Conservation (phyloP, 2,888 invertebrate species). For the Cataglyphis altisquamis region DNA sequence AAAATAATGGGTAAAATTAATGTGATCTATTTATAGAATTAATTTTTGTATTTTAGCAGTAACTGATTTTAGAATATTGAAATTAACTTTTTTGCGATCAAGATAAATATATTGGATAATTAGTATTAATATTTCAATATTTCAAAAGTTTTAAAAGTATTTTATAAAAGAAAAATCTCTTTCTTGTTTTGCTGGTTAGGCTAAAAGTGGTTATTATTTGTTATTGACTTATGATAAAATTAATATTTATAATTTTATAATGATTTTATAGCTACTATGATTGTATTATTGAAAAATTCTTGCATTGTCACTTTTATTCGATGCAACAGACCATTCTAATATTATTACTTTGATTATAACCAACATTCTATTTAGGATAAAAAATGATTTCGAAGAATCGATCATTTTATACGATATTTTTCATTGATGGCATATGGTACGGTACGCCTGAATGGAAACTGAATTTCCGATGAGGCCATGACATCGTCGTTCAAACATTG, state of each 20-base stretch:
- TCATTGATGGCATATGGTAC: slow-evolving; percentile 28
- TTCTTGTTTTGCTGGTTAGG: too few species aligned
- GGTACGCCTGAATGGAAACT: background rate
- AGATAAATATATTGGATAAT: background rate
- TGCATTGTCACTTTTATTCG: background rate
- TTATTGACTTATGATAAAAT: background rate
- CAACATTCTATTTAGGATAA: background rate
- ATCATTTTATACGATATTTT: background rate
- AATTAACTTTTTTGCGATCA: background rate
- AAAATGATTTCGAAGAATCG: background rate
- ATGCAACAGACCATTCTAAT: background rate
- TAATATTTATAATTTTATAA: background rate
- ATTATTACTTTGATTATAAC: background rate
- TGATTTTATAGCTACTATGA: background rate
- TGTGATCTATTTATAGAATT: background rate
- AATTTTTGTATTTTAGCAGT: background rate
- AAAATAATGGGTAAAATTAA: background rate
- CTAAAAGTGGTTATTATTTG: background rate
- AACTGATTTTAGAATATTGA: background rate
- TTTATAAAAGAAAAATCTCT: background rate
- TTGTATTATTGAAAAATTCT: background rate
- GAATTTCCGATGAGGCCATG: slow-evolving; percentile 42
- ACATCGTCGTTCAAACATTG: slow-evolving; percentile 56
- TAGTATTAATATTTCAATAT: background rate
- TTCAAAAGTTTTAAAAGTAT: background rate